Evolutionary conservation across 92 coral and sea anemone genomes (phyloP).

Genomic region (Siderastrea siderea): DNA sequence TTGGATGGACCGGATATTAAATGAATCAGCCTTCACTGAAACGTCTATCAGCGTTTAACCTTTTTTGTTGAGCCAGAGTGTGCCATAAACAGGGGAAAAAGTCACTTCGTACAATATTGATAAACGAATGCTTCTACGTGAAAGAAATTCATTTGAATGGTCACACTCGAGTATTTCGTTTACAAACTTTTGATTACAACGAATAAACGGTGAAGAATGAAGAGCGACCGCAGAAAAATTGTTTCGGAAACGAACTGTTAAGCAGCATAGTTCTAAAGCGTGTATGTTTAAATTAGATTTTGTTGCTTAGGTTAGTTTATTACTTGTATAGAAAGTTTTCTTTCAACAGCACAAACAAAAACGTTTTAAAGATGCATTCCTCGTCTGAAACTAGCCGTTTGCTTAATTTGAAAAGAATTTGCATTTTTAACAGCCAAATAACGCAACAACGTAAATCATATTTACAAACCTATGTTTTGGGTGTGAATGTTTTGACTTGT

Average conservation of each 20-base stretch:
- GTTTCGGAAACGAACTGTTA: not conserved
- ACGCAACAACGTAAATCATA: not conserved
- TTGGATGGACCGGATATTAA: not conserved
- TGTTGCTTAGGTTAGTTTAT: no score
- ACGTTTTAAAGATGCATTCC: not conserved
- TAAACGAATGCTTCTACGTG: not conserved
- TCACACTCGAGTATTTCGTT: no score
- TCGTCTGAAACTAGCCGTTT: not conserved
- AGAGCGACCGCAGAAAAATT: not conserved
- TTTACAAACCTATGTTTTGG: not conserved
- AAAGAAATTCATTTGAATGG: no score
- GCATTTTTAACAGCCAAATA: slow-evolving; percentile 1
- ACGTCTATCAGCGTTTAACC: not conserved
- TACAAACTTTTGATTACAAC: no score
- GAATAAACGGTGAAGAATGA: no score
- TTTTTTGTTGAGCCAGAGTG: no score
- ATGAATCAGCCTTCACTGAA: not conserved
- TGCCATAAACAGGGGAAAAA: no score
- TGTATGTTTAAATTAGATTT: not conserved
- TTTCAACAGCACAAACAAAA: slow-evolving; percentile 6
- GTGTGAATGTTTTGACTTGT: not conserved
- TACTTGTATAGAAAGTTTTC: no score
- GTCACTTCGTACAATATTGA: not conserved
- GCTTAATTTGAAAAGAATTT: not conserved
- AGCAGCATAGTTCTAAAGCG: no score